Evolutionary conservation across 2,888 invertebrate species (phyloP), one percentile per base, ranked within the genome.

Genomic region (Coronaproctus castanopsis): DNA sequence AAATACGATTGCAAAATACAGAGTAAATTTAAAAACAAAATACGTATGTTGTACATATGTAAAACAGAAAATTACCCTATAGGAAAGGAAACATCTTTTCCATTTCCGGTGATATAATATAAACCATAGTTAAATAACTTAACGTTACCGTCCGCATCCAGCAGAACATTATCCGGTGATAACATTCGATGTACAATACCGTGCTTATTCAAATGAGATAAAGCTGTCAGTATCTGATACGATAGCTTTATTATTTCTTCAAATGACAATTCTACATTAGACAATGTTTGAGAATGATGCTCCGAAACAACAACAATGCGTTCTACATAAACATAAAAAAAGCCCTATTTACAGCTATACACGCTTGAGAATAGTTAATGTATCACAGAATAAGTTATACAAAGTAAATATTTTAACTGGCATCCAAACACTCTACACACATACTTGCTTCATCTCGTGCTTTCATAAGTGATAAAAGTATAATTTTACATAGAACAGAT

Each of bases 51-150:
- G 51, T 36, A n/a, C 55, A 51, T 53, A 57, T 62, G 52, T 55
- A 53, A 62, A 49, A n/a, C n/a, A n/a, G n/a, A n/a, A 54, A 71
- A 77, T 72, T 74, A 85, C 82, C 87, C 83, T 65, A 87, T 62
- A 5, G 95, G 93, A 78, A 96, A 95, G 18, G 87, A 80, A 1
- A 96, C 90, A 70, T 88, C 82, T 68, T 78, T 80, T 18, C 92
- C 93, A 69, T 78, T 77, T 66, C 83, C 85, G 19, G 93, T 92
- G 86, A 95, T 90, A 67, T 86, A 82, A 72, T 85, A 90, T 65
- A 95, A 73, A n/a, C 95, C 96, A 76, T 87, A 95, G 72, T 92
- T 90, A 67, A 88, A 89, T 48, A 97, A 71, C 70, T 93, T 91
- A 0, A 88, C 82, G 69, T 80, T 77, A 51, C 82, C 80, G 68